Percentiles rank a stretch among this genome's conserved stretches.
phyloP scores from a whole-genome alignment of 2,888 invertebrate genomes.

The Globia sparganii region DNA sequence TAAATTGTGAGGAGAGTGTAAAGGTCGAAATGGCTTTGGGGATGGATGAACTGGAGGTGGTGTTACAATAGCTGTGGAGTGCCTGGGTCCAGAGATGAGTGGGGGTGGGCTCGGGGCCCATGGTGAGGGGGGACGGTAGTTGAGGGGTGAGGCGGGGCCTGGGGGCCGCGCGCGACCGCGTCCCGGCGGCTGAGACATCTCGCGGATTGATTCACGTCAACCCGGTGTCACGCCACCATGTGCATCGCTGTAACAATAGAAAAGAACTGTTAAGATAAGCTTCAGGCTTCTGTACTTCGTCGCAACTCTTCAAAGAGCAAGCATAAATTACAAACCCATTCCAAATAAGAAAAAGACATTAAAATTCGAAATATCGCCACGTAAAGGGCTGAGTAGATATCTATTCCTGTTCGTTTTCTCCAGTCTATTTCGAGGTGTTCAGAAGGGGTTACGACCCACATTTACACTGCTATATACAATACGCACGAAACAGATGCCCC shows the following conservation, averaged over 20 bases:
- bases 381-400: constrained; percentile 36
- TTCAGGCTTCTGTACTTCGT: neutral
- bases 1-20: constrained; percentile 85
- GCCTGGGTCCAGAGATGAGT: constrained; percentile 91
- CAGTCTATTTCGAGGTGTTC: constrained; percentile 68
- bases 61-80: constrained; percentile 89
- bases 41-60: constrained; percentile 90
- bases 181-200: constrained; percentile 89
- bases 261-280: constrained; percentile 17
- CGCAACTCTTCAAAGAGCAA: constrained; percentile 16
- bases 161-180: constrained; percentile 87
- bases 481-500: constrained; percentile 79
- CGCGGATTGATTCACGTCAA: constrained; percentile 89
- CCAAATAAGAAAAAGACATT: constrained; percentile 30
- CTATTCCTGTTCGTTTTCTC: constrained; percentile 57
- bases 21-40: constrained; percentile 87
- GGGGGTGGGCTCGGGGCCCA: constrained; percentile 94
- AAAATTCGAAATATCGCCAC: constrained; percentile 19
- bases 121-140: constrained; percentile 94
- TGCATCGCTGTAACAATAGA: constrained; percentile 88
- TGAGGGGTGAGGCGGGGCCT: constrained; percentile 90
- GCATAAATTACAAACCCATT: constrained; percentile 31
- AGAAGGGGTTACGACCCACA: constrained; percentile 72
- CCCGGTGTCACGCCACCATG: constrained; percentile 89
- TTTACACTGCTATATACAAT: constrained; percentile 65